These are phyloP conservation scores for Cynocephalus volans DNA, from an alignment of 2,113 vertebrate species.

Conservation along the genomic window DNA sequence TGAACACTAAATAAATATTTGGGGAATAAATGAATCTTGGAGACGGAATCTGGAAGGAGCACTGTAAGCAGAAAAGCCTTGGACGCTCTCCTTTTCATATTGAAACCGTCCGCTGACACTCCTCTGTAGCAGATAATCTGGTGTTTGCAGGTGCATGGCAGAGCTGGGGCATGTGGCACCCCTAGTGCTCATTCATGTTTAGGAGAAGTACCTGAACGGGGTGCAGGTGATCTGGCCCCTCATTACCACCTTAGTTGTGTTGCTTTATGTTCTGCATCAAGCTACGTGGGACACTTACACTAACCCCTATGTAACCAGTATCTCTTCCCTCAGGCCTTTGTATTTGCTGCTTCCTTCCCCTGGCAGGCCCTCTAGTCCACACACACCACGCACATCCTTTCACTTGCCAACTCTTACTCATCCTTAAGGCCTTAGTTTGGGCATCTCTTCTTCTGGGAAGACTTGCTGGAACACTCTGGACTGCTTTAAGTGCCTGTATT, in stretches of 20 bases:
- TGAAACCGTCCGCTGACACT: rapidly evolving
- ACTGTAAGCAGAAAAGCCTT: background rate
- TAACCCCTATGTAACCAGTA: too few relatives aligned
- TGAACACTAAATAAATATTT: conserved; percentile 66
- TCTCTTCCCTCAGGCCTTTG: background rate
- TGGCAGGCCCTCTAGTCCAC: too few relatives aligned
- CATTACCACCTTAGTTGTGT: too few relatives aligned
- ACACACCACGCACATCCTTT: too few relatives aligned
- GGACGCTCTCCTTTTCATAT: rapidly evolving
- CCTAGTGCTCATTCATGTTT: background rate
- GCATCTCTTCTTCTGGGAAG: background rate
- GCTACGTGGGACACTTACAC: background rate
- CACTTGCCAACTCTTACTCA: background rate
- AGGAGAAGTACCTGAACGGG: background rate
- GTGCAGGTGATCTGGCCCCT: background rate
- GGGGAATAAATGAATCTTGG: conserved; percentile 37
- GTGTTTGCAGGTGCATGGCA: background rate
- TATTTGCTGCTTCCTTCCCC: background rate
- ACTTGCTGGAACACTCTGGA: background rate
- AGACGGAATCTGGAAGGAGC: background rate
- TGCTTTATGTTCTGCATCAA: background rate
- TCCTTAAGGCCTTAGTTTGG: background rate
- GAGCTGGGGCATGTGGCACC: background rate
- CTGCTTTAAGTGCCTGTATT: too few relatives aligned
- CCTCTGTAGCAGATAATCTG: background rate